Conservation (phyloP, 1,140 invertebrate genomes). For the Kradibia gibbosae region DNA sequence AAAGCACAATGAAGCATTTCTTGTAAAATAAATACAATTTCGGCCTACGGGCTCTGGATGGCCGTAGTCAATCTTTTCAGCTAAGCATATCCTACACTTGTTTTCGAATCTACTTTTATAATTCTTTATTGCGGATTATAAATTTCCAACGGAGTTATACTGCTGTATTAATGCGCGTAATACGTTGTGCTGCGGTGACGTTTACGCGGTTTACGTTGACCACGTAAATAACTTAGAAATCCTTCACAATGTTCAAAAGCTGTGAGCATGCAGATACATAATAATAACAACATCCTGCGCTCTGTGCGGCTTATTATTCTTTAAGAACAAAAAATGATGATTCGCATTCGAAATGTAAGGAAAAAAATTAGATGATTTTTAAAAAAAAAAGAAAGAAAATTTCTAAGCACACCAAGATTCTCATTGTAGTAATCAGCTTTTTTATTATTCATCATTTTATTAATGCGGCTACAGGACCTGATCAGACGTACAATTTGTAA, state of each 20-base stretch:
- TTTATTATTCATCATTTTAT: slow-evolving; percentile 71
- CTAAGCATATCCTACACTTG: slow-evolving; percentile 14
- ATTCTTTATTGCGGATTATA: slow-evolving; percentile 57
- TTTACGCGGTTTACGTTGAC: slow-evolving; percentile 64
- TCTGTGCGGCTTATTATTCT: not conserved
- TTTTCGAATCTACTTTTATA: slow-evolving; percentile 45
- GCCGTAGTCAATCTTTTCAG: not conserved
- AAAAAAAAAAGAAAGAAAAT: slow-evolving; percentile 24
- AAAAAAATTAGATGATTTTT: slow-evolving; percentile 24
- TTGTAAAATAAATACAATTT: not conserved
- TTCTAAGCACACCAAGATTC: slow-evolving; percentile 6
- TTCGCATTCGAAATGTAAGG: not conserved
- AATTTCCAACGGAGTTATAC: slow-evolving; percentile 64
- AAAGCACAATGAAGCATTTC: not conserved
- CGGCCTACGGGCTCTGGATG: not conserved
- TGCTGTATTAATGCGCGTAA: slow-evolving; percentile 69
- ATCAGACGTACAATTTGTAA: slow-evolving; percentile 69
- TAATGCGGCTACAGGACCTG: slow-evolving; percentile 67
- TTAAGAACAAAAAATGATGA: not conserved
- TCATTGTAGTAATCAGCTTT: slow-evolving; percentile 64
- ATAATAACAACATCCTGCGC: not conserved
- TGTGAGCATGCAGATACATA: no score
- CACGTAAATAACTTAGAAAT: slow-evolving; percentile 63
- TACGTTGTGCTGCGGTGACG: slow-evolving; percentile 66
- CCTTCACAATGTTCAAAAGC: slow-evolving; percentile 23